Conservation (phyloP, 2,797 vertebrate species). For the Phoxinus dragarum region DNA sequence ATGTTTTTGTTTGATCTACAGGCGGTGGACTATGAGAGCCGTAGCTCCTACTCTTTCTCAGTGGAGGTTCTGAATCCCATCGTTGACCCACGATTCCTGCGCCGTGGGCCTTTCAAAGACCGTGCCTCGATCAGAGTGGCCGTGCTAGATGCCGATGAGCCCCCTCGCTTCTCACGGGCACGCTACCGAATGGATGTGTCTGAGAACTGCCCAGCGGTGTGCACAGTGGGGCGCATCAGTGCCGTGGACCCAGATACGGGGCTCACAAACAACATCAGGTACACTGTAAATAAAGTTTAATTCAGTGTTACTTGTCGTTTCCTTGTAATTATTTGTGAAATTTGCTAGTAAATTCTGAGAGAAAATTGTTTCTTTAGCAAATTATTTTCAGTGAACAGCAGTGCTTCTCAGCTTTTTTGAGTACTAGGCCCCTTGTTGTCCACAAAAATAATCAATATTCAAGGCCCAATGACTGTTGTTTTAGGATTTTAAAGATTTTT, state of each 20-base stretch:
- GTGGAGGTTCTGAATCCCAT: slow-evolving; percentile 91
- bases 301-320: background rate
- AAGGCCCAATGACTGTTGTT: background rate
- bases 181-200: slow-evolving; percentile 85
- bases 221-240: slow-evolving; percentile 84
- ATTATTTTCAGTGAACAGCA: background rate
- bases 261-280: slow-evolving; percentile 89
- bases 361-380: background rate
- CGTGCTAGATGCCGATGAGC: slow-evolving; percentile 88
- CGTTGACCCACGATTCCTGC: slow-evolving; percentile 88
- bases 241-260: slow-evolving; percentile 87
- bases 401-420: background rate
- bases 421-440: background rate
- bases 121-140: slow-evolving; percentile 84
- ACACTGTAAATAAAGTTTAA: background rate
- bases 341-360: background rate
- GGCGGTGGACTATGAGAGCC: slow-evolving; percentile 88
- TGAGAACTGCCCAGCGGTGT: slow-evolving; percentile 86
- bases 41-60: slow-evolving; percentile 86
- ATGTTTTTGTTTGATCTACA: slow-evolving; percentile 50
- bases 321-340: background rate
- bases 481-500: background rate
- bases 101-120: slow-evolving; percentile 90
- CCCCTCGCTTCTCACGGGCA: slow-evolving; percentile 84
- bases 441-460: background rate